phyloP scores from a whole-genome alignment of 1,140 invertebrate species.

The Camponotus floridanus region DNA sequence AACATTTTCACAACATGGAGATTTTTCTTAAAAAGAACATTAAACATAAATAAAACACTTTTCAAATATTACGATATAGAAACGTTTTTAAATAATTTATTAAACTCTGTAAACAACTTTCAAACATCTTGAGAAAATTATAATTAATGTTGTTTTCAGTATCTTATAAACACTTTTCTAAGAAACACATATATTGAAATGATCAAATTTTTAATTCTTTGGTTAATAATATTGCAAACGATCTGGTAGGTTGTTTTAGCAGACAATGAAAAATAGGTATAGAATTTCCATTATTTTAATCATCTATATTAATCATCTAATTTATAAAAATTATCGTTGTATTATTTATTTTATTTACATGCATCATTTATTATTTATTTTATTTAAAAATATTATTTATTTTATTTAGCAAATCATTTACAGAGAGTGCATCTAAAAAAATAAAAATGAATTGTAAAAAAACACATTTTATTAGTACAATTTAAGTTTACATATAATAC shows the following conservation, averaged over 20 bases:
- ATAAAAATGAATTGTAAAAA: too few relatives aligned
- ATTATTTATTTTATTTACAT: too few relatives aligned
- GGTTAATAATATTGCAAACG: neutral
- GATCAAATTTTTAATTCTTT: neutral
- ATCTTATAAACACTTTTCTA: neutral
- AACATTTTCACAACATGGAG: neutral
- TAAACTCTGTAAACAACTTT: neutral
- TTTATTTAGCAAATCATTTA: too few relatives aligned
- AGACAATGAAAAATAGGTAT: neutral
- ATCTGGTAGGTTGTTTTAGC: constrained; percentile 2
- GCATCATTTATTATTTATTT: too few relatives aligned
- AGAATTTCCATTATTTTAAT: neutral
- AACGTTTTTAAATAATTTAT: too few relatives aligned
- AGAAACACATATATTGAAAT: neutral
- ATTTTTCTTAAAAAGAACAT: neutral
- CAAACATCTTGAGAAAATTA: neutral
- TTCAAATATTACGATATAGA: too few relatives aligned
- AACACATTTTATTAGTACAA: too few relatives aligned
- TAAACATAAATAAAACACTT: neutral
- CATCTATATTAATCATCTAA: too few relatives aligned
- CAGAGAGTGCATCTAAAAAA: too few relatives aligned
- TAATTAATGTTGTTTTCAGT: neutral
- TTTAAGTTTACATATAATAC: too few relatives aligned
- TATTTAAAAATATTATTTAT: too few relatives aligned
- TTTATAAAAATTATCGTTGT: too few relatives aligned